Percentiles rank a stretch among this genome's conserved stretches.
These are phyloP conservation scores for Pangasius sanitwongsei DNA, from an alignment of 2,797 vertebrate species.

Conservation along the genomic window DNA sequence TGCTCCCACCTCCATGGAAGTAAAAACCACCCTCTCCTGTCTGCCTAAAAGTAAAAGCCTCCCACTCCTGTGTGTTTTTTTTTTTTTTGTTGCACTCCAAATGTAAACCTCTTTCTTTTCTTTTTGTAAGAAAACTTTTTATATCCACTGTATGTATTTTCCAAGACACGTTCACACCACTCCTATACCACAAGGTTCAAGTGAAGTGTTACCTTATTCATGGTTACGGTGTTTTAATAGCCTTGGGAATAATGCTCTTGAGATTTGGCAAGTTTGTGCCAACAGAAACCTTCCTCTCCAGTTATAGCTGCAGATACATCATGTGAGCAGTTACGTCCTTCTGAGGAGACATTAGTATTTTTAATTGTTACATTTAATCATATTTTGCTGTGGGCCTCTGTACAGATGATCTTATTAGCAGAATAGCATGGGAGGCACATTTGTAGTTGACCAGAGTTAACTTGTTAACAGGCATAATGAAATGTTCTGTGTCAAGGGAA, in stretches of 20 bases:
- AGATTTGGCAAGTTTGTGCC: not conserved
- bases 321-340: conserved; percentile 70
- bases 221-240: conserved; percentile 62
- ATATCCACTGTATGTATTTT: not conserved
- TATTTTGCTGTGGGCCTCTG: conserved; percentile 64
- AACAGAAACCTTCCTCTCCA: conserved; percentile 69
- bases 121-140: not conserved
- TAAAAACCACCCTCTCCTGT: not conserved
- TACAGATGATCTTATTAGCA: conserved; percentile 67
- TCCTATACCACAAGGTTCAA: not conserved
- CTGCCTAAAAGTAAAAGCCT: not conserved
- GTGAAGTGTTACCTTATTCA: not conserved
- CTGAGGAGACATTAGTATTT: conserved; percentile 75
- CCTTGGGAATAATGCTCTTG: conserved; percentile 67
- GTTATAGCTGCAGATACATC: conserved; percentile 74
- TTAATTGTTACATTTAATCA: conserved; percentile 81
- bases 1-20: not conserved
- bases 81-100: not conserved
- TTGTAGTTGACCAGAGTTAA: conserved; percentile 76
- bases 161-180: not conserved
- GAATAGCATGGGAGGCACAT: conserved; percentile 69
- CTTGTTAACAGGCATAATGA: conserved; percentile 72
- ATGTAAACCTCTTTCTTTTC: not conserved
- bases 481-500: conserved; percentile 74
- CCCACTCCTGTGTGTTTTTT: not conserved